Evolutionary conservation across 1,140 invertebrate genomes (phyloP).

Genomic region (Lanistes nyassanus): DNA sequence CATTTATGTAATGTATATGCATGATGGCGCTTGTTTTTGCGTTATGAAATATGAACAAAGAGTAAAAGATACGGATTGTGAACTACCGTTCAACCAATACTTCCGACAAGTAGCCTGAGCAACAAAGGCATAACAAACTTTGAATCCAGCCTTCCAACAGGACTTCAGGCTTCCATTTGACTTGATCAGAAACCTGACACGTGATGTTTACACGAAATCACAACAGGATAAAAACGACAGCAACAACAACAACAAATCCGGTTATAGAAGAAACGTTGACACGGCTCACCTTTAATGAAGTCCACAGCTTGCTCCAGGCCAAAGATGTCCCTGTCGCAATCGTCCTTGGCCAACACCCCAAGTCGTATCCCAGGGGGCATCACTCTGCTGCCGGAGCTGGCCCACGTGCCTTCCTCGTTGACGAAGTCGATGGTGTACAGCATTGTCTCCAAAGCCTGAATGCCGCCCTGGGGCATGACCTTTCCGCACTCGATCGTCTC

Average conservation of each 20-base stretch:
- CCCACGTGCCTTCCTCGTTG: slow-evolving; percentile 72
- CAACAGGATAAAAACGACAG: slow-evolving; percentile 1
- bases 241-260: slow-evolving; percentile 7
- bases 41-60: neutral
- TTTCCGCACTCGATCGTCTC: slow-evolving; percentile 86
- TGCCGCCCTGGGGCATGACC: slow-evolving; percentile 93
- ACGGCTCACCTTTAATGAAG: slow-evolving; percentile 94
- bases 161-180: too few species aligned
- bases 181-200: too few species aligned
- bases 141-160: neutral
- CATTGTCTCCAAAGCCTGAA: slow-evolving; percentile 90
- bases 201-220: too few species aligned
- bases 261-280: neutral
- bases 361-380: slow-evolving; percentile 78
- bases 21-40: neutral
- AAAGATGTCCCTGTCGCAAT: slow-evolving; percentile 96
- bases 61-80: neutral
- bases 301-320: slow-evolving; percentile 95
- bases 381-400: slow-evolving; percentile 61
- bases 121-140: neutral
- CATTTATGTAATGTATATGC: neutral
- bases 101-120: neutral
- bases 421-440: slow-evolving; percentile 88
- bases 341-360: slow-evolving; percentile 90
- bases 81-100: neutral